Evolutionary conservation across 2,113 vertebrate genomes (phyloP).

Genomic region (Hippocampus abdominalis): DNA sequence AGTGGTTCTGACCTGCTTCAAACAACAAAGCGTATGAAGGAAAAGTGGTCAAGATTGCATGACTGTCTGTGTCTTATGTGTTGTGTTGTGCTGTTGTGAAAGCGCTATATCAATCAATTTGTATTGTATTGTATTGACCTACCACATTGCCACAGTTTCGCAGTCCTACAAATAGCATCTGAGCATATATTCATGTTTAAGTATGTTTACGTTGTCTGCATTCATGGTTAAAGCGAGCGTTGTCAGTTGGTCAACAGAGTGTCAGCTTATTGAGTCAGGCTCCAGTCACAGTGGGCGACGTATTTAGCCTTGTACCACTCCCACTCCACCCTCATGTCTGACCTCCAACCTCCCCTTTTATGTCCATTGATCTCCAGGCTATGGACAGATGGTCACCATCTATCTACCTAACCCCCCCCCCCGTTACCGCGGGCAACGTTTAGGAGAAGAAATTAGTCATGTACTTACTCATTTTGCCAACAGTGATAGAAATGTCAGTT

Average conservation of each 20-base stretch:
- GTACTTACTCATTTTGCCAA: slow-evolving; percentile 12
- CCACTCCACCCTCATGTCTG: slow-evolving; percentile 15
- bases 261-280: slow-evolving; percentile 54
- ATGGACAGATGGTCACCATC: slow-evolving; percentile 72
- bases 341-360: slow-evolving; percentile 23
- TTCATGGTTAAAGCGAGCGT: slow-evolving; percentile 34
- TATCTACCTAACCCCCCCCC: slow-evolving; percentile 24
- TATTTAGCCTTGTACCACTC: slow-evolving; percentile 59
- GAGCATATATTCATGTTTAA: neutral
- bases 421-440: slow-evolving; percentile 60
- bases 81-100: no score
- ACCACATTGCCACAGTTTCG: slow-evolving; percentile 59
- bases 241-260: slow-evolving; percentile 59
- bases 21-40: no score
- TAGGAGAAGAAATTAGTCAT: slow-evolving; percentile 39
- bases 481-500: slow-evolving; percentile 11
- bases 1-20: slow-evolving; percentile 30
- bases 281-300: slow-evolving; percentile 56
- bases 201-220: neutral
- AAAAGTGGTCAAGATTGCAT: no score
- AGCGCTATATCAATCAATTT: no score
- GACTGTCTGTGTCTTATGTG: no score
- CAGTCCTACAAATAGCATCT: neutral
- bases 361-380: slow-evolving; percentile 66
- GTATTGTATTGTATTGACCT: no score